These are phyloP conservation scores for Malaclemys terrapin DNA, from an alignment of 2,113 vertebrate genomes.

Conservation along the genomic window DNA sequence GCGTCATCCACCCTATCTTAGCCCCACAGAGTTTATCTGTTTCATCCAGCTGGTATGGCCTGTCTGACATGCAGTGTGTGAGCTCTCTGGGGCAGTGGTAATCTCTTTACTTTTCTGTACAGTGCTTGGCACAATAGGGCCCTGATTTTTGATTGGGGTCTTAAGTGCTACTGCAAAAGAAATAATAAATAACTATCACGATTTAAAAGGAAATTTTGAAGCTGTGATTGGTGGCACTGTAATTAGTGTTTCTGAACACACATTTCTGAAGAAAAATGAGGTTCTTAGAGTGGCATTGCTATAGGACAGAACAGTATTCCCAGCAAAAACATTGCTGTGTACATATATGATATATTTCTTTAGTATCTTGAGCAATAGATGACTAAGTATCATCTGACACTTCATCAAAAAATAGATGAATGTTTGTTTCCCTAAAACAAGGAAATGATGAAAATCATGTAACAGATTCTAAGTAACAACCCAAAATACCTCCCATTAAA, in stretches of 20 bases:
- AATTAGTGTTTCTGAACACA: not conserved
- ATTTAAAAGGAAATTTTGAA: not conserved
- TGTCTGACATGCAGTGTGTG: rapidly evolving
- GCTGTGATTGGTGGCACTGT: rapidly evolving
- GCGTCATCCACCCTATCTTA: not conserved
- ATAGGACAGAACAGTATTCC: not conserved
- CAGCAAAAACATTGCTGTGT: not conserved
- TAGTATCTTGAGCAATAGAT: conserved; percentile 22
- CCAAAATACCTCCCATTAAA: conserved; percentile 25
- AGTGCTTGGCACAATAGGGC: rapidly evolving
- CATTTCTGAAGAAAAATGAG: not conserved
- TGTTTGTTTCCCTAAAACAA: conserved; percentile 39
- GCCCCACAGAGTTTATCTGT: rapidly evolving
- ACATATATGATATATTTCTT: not conserved
- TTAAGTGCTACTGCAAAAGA: not conserved
- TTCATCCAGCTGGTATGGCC: not conserved
- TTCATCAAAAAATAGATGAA: conserved; percentile 51
- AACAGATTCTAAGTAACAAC: conserved; percentile 36
- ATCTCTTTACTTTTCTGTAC: not conserved
- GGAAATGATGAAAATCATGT: conserved; percentile 54
- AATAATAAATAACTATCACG: rapidly evolving
- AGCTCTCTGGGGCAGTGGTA: not conserved
- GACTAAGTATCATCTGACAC: conserved; percentile 68
- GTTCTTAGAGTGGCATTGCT: not conserved
- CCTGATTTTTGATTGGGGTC: not conserved